Base-by-base conservation (phyloP, 2,797 vertebrate genomes). In the Schizopygopsis malacanthus region DNA sequence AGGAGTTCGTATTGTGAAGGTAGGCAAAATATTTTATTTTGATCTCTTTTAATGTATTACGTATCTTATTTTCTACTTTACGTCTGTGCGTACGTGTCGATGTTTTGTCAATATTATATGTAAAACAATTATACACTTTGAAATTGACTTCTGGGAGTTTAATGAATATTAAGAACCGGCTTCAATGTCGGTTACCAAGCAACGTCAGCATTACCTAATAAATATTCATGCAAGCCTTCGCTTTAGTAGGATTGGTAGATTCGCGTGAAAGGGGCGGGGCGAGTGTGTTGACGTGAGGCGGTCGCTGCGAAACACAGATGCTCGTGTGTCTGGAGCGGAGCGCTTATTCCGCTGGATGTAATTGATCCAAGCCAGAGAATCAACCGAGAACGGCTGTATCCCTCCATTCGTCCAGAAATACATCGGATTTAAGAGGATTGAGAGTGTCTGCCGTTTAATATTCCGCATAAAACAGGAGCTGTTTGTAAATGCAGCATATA, bases 401-500 rank as follows among this genome's bases (percentile, higher is more conserved):
- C 6, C 6, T 61, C 41, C 22, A 56, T 81, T 73, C 22, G 56
- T 37, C 50, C 71, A 37, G 28, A 59, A 70, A 70, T 12, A 71
- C 39, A 13, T 25, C 50, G 50, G 65, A 79, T 83, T 72, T 41
- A 72, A 6, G 45, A 43, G 47, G 61, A 54, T n/a, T 61, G 65
- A 71, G 20, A 87, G 81, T 91, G 81, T 84, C 92, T 92, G 92
- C 90, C 77, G 88, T 88, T 80, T 18, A 54, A 54, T 85, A 87
- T 87, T 83, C 86, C 56, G 77, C 75, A 82, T 6, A 72, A 71
- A 89, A 85, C 86, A 86, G 89, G 87, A 89, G 87, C 86, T 91
- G 91, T 92, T 82, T 77, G 45, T 90, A 90, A 77, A 93, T 88
- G 91, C 89, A 90, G 86, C 90, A 83, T 91, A 90, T 90, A 90